A percentile compares a stretch with the other conserved stretches of the same genome.
These are phyloP conservation scores for Pelodiscus sinensis DNA, from an alignment of 2,113 vertebrate species.

Conservation along the genomic window DNA sequence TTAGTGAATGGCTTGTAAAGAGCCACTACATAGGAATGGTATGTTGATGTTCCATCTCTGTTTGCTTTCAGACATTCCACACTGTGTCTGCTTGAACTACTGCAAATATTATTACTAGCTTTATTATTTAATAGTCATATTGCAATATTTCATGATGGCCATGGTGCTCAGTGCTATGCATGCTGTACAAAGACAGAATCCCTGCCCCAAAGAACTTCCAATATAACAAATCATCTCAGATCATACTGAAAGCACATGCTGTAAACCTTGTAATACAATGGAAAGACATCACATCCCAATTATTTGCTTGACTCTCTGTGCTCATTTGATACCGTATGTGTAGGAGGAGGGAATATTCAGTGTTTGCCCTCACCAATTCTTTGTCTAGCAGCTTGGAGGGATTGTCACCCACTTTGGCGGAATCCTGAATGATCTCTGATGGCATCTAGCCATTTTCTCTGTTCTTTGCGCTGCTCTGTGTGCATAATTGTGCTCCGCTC, in stretches of 20 bases:
- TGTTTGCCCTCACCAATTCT: not conserved
- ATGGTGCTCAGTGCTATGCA: not conserved
- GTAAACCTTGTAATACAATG: not conserved
- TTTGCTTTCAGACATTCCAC: not conserved
- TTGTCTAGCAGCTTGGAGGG: slow-evolving; percentile 10
- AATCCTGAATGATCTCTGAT: slow-evolving; percentile 24
- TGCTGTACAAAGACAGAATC: rapidly evolving
- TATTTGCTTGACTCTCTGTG: not conserved
- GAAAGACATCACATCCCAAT: rapidly evolving
- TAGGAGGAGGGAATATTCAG: not conserved
- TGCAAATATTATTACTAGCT: not conserved
- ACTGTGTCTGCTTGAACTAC: not conserved
- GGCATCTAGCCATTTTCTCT: not conserved
- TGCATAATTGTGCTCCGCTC: not conserved
- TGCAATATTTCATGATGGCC: not conserved
- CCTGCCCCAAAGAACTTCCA: not conserved
- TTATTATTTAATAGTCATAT: not conserved
- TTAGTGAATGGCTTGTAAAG: not conserved
- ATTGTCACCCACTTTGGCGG: slow-evolving; percentile 17
- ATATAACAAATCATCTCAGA: not conserved
- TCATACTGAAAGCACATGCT: not conserved
- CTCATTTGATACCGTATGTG: not conserved
- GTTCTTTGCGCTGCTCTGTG: not conserved
- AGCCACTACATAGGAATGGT: not conserved
- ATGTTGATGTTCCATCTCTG: not conserved